A percentile compares a stretch with the other conserved stretches of the same genome.
Evolutionary conservation across 2,888 invertebrate species (phyloP).

Genomic region (Netelia inedita): DNA sequence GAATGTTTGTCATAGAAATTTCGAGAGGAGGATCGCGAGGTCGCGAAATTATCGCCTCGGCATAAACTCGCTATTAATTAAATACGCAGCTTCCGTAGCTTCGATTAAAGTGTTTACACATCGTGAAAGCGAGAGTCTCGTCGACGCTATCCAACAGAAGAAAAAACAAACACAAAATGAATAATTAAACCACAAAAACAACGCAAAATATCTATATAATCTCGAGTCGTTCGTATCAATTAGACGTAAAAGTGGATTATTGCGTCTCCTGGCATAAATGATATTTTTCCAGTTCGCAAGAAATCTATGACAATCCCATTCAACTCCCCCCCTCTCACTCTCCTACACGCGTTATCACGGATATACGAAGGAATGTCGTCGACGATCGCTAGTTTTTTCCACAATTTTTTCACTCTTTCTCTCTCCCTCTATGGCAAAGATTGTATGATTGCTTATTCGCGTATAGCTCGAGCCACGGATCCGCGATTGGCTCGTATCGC

Average conservation of each 20-base stretch:
- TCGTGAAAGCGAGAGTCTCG: no score
- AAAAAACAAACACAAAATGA: conserved; percentile 7
- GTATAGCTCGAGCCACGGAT: conserved; percentile 29
- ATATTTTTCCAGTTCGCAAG: neutral
- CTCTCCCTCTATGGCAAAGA: conserved; percentile 19
- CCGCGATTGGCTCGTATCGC: conserved; percentile 23
- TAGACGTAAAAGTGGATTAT: neutral
- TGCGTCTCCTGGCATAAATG: neutral
- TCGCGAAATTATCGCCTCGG: no score
- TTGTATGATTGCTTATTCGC: conserved; percentile 42
- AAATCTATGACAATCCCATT: conserved; percentile 29
- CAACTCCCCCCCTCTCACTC: neutral
- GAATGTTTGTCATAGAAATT: no score
- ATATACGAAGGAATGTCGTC: conserved; percentile 61
- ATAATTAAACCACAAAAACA: conserved; percentile 35
- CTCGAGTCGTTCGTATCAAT: neutral
- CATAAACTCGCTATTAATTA: no score
- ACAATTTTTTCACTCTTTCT: neutral
- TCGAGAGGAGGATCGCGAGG: no score
- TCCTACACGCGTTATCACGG: conserved; percentile 49
- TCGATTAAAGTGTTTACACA: no score
- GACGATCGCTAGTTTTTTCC: conserved; percentile 29
- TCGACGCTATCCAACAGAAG: neutral
- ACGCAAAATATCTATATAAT: neutral
- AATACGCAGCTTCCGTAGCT: no score